Conservation (phyloP, 2,113 vertebrate species). For the Mobula birostris region DNA sequence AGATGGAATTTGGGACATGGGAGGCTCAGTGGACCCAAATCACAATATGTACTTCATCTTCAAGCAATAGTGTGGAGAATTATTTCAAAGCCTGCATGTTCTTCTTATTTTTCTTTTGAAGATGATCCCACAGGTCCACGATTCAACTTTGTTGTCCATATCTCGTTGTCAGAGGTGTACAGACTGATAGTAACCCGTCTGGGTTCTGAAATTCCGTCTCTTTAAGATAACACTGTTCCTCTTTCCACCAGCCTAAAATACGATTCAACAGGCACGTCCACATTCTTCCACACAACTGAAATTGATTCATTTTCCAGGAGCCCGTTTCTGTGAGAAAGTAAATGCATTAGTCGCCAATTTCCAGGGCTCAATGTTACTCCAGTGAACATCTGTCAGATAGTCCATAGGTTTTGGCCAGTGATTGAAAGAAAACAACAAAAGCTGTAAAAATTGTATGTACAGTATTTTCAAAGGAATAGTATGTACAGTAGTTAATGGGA, state of each 20-base stretch:
- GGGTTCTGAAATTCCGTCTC: not conserved
- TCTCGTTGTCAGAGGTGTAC: not conserved
- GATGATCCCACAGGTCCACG: not conserved
- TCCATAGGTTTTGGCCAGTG: not conserved
- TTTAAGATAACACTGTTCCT: not conserved
- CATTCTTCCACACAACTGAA: not conserved
- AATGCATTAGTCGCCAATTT: not conserved
- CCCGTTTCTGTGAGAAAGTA: not conserved
- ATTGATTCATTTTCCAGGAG: not conserved
- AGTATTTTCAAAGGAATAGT: not conserved
- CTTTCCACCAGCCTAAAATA: not conserved
- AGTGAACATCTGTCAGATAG: not conserved
- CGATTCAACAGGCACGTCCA: not conserved
- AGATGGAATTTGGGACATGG: not conserved
- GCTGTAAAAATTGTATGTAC: not conserved
- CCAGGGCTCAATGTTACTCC: not conserved
- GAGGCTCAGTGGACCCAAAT: not conserved
- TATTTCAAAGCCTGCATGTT: not conserved
- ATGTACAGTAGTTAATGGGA: not conserved
- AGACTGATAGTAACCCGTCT: not conserved
- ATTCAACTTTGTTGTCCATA: no score
- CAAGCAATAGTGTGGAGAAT: not conserved
- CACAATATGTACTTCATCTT: not conserved
- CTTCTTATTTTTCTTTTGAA: not conserved
- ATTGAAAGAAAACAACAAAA: not conserved